Evolutionary conservation across 2,888 invertebrate genomes (phyloP), one percentile per base, ranked within the genome.

Genomic region (Gnatocerus cornutus): DNA sequence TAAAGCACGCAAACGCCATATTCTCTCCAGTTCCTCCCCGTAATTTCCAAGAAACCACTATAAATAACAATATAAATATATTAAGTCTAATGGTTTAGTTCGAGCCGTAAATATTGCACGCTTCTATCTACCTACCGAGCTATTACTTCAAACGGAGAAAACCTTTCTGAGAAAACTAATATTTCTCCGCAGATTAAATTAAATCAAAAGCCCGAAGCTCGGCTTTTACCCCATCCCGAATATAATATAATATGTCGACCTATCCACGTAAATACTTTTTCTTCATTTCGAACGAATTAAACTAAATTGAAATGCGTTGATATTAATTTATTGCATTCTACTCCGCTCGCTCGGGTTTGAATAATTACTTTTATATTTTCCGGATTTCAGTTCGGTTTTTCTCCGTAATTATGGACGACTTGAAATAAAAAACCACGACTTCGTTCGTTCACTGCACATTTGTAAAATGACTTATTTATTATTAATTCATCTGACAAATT

Each of bases 161-260:
- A 80, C 79, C 79, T 79, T 79, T 77, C 78, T 63, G 72, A 76
- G 78, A 79, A 80, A 82, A 83, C 82, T 84, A 84, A 84, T 84
- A 84, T 83, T 84, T 83, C 83, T 84, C 79, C 80, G 74, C 79
- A 83, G 83, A 84, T 84, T 84, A 84, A 84, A 84, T 84, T 84
- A 84, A 84, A 85, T 84, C 84, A 85, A 85, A 84, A 82, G 80
- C 79, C 79, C 77, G 74, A 73, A 75, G 73, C 71, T 76, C 79
- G 77, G 77, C 78, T 76, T 78, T 78, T 77, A 76, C 77, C 76
- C 78, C 78, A 79, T 76, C 78, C 78, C 78, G 78, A 81, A 82
- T 81, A 82, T 82, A 82, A 82, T 82, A 83, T 81, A 82, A 81
- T 80, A 81, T 81, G 73, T 71, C 77, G 75, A 78, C 78, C 79